Conservation (phyloP, 1,140 invertebrate genomes). For the Drosophila baimaii region DNA sequence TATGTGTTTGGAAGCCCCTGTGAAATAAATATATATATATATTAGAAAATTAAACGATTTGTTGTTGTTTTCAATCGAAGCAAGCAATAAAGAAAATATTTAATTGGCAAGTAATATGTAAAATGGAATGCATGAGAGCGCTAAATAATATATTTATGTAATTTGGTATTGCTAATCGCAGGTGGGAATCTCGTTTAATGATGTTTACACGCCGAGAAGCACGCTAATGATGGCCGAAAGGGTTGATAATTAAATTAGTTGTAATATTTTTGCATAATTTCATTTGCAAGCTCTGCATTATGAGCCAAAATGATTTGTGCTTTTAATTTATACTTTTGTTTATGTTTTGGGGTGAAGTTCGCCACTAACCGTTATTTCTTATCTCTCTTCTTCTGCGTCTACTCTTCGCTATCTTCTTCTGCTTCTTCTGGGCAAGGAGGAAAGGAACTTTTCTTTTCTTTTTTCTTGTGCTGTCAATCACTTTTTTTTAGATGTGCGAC, state of each 20-base stretch:
- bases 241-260: background rate
- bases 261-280: background rate
- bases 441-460: conserved; percentile 65
- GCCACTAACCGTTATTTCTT: conserved; percentile 65
- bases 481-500: conserved; percentile 48
- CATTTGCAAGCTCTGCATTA: no score
- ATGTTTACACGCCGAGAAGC: background rate
- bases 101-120: conserved; percentile 61
- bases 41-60: conserved; percentile 53
- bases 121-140: conserved; percentile 40
- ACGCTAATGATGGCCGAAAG: conserved; percentile 7
- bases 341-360: conserved; percentile 30
- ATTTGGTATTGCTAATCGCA: conserved; percentile 29
- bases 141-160: conserved; percentile 37
- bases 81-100: conserved; percentile 34
- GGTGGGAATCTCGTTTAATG: conserved; percentile 34
- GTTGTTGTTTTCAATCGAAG: conserved; percentile 42
- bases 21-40: conserved; percentile 47
- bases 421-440: conserved; percentile 29
- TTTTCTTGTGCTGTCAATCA: conserved; percentile 47
- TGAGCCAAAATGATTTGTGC: background rate
- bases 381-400: conserved; percentile 22
- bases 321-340: conserved; percentile 23
- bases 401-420: conserved; percentile 20
- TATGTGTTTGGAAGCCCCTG: conserved; percentile 61